phyloP scores from a whole-genome alignment of 2,797 vertebrate species.

The Okamejei kenojei region DNA sequence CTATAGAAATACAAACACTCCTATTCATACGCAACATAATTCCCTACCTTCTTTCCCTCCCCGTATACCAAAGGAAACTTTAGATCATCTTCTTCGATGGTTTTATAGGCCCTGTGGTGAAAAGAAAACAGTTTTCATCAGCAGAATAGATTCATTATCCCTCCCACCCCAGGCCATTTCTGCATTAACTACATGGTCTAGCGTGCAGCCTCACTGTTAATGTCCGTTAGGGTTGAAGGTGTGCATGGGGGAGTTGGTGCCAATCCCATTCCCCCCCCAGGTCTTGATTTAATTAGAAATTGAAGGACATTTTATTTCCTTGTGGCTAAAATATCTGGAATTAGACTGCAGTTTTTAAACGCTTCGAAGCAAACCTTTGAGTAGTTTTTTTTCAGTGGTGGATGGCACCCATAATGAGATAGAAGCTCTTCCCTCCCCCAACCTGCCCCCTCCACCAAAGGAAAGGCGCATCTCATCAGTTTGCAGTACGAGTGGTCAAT shows the following conservation, averaged over 20 bases:
- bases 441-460: too few relatives aligned
- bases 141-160: neutral
- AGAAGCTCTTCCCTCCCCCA: neutral
- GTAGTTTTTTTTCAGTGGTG: neutral
- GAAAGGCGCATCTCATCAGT: neutral
- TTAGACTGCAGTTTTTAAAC: neutral
- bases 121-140: conserved; percentile 39
- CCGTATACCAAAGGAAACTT: conserved; percentile 98
- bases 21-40: neutral
- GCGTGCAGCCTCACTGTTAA: neutral
- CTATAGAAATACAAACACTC: neutral
- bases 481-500: neutral
- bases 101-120: conserved; percentile 90
- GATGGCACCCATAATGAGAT: neutral
- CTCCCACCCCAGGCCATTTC: neutral
- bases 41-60: conserved; percentile 94
- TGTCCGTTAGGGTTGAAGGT: neutral
- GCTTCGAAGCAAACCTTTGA: neutral
- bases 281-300: neutral
- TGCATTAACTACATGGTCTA: neutral
- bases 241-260: neutral
- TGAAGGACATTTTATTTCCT: neutral
- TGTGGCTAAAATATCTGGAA: neutral
- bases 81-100: conserved; percentile 92
- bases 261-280: neutral